phyloP scores from a whole-genome alignment of 2,888 invertebrate genomes.

The Ecdyonurus torrentis region DNA sequence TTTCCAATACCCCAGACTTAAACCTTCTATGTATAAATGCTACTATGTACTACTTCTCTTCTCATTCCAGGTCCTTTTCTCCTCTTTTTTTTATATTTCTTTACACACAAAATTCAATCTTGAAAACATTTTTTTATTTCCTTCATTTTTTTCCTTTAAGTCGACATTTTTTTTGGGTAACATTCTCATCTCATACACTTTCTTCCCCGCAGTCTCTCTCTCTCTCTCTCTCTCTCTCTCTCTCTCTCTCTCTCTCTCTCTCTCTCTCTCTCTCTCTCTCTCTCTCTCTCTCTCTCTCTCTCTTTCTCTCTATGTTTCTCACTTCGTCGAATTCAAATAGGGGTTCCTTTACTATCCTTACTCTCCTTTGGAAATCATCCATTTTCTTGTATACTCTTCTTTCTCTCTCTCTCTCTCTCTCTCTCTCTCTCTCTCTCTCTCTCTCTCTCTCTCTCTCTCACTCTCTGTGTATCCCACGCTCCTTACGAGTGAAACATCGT shows the following conservation, averaged over 20 bases:
- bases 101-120: not conserved
- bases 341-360: not conserved
- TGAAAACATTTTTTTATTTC: not conserved
- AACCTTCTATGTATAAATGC: not conserved
- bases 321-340: not conserved
- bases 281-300: not conserved
- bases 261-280: not conserved
- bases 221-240: not conserved
- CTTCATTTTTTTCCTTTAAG: not conserved
- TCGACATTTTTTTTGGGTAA: too few relatives aligned
- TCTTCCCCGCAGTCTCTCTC: not conserved
- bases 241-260: not conserved
- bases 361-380: too few relatives aligned
- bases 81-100: not conserved
- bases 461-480: not conserved
- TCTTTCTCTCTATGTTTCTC: not conserved
- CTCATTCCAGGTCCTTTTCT: not conserved
- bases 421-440: not conserved
- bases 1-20: not conserved
- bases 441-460: not conserved
- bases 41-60: not conserved
- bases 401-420: not conserved
- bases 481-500: not conserved
- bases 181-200: not conserved
- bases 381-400: not conserved